phyloP scores from a whole-genome alignment of 2,113 vertebrate species.

The Peucedramus taeniatus region DNA sequence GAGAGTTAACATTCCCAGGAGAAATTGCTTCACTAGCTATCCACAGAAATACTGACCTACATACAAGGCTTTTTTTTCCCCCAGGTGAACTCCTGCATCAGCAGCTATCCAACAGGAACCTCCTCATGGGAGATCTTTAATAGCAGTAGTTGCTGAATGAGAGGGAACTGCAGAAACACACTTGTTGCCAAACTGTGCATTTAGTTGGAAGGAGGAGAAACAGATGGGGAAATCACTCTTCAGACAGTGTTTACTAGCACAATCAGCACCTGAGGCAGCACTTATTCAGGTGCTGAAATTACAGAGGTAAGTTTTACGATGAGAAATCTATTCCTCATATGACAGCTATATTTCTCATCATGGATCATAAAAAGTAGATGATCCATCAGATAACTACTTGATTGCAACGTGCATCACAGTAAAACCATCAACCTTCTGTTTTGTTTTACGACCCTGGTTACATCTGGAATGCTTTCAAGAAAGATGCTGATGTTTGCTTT shows the following conservation, averaged over 20 bases:
- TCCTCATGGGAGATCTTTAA: not conserved
- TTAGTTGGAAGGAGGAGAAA: conserved; percentile 6
- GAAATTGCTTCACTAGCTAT: not conserved
- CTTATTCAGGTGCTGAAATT: conserved; percentile 66
- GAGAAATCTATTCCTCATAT: conserved; percentile 38
- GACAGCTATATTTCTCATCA: conserved; percentile 62
- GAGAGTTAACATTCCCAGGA: not conserved
- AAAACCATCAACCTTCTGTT: conserved; percentile 70
- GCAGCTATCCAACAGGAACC: not conserved
- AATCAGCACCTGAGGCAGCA: conserved; percentile 11
- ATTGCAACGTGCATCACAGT: conserved; percentile 57
- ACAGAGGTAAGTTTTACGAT: conserved; percentile 41
- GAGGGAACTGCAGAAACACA: not conserved
- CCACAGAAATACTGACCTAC: not conserved
- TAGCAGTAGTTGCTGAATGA: conserved; percentile 14
- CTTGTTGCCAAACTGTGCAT: conserved; percentile 31
- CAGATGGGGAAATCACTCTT: conserved; percentile 37
- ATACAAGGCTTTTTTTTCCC: not conserved
- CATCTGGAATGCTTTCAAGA: conserved; percentile 73
- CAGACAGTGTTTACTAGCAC: conserved; percentile 44
- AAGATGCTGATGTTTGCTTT: conserved; percentile 28
- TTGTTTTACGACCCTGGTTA: conserved; percentile 58
- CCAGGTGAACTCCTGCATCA: not conserved
- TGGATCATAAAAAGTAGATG: conserved; percentile 71
- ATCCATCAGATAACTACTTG: conserved; percentile 61